Conservation (phyloP, 2,797 vertebrate species). For the Morus bassanus region DNA sequence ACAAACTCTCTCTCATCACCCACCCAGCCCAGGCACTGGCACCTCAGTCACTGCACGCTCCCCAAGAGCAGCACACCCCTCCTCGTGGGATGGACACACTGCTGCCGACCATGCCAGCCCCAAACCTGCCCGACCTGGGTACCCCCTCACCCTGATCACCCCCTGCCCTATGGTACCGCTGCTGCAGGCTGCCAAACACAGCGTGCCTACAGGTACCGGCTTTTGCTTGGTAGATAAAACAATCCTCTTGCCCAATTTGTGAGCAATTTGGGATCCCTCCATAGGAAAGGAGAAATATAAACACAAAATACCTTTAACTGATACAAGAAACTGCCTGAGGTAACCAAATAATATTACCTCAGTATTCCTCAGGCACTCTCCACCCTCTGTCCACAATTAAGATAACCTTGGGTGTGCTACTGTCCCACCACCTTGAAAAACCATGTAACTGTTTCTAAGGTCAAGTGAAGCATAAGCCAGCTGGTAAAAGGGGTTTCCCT, state of each 20-base stretch:
- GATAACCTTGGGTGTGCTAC: neutral
- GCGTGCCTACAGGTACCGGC: neutral
- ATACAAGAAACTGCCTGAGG: neutral
- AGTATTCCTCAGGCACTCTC: neutral
- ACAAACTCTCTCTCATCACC: neutral
- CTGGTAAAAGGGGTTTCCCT: neutral
- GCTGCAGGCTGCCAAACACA: neutral
- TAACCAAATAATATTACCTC: neutral
- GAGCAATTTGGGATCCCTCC: neutral
- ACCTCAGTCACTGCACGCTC: neutral
- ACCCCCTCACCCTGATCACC: neutral
- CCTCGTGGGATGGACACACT: accelerated
- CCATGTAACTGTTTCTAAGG: neutral
- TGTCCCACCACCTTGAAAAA: neutral
- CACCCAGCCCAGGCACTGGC: accelerated
- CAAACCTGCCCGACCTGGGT: neutral
- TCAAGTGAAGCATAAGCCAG: neutral
- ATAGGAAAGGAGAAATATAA: neutral
- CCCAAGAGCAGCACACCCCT: neutral
- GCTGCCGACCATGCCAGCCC: accelerated
- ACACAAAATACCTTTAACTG: neutral
- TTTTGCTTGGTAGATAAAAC: neutral
- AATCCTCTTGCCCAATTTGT: neutral
- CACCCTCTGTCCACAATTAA: neutral
- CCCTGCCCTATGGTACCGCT: neutral